phyloP scores from a whole-genome alignment of 1,140 invertebrate species.

The Atta colombica region DNA sequence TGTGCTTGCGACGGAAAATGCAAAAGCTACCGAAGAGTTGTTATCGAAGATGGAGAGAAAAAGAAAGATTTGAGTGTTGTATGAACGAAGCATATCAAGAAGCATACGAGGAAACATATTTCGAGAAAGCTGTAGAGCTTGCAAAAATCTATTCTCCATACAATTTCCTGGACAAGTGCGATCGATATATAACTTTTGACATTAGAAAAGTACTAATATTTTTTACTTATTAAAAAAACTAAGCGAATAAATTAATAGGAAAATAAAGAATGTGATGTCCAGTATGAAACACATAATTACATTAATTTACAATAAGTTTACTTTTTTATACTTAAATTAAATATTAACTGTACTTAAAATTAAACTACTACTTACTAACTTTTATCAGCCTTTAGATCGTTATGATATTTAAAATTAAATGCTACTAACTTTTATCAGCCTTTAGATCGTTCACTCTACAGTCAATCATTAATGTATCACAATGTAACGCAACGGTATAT shows the following conservation, averaged over 20 bases:
- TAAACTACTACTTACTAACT: slow-evolving; percentile 1
- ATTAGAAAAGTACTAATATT: no score
- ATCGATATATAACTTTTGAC: neutral
- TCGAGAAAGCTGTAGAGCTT: neutral
- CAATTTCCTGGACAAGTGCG: neutral
- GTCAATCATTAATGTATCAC: neutral
- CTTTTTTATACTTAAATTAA: neutral
- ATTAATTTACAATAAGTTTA: no score
- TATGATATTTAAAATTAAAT: slow-evolving; percentile 10
- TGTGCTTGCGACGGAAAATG: neutral
- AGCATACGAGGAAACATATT: neutral
- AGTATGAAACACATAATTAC: no score
- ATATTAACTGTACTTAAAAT: no score
- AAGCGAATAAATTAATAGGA: no score
- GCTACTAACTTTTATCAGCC: slow-evolving; percentile 1
- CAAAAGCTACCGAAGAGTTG: slow-evolving; percentile 28
- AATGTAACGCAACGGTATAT: neutral
- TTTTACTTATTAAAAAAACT: no score
- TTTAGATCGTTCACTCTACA: neutral
- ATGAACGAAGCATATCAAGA: no score
- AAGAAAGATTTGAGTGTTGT: neutral
- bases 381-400: slow-evolving; percentile 6
- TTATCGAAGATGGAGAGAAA: slow-evolving; percentile 39
- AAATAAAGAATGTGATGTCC: no score
- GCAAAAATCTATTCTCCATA: neutral